Base-by-base conservation (phyloP, 2,888 invertebrate genomes). In the Sycophila texana region DNA sequence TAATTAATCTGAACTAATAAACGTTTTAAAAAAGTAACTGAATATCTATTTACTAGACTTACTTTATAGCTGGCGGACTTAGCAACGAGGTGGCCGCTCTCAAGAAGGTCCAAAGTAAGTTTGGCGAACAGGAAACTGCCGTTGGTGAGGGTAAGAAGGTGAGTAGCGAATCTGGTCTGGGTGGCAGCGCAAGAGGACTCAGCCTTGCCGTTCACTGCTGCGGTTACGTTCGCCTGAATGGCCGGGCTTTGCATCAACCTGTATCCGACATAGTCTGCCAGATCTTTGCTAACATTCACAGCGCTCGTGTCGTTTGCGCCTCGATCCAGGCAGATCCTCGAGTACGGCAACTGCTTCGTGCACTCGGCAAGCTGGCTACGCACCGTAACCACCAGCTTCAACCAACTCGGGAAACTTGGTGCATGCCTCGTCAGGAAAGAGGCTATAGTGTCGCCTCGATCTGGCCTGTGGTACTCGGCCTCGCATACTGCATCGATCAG, bases 391-490 rank as follows among this genome's bases (percentile, higher is more conserved):
- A 99, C 93, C 30, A 98, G 92, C 91, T 98, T 98, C 57, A 99
- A 91, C 98, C 98, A 99, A 0, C 94, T 91, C 0, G 99, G 99
- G 85, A 96, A 94, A 89, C 95, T 94, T 5, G 93, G 91, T 72
- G 95, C 92, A 88, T 97, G 96, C 84, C 95, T 94, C 0, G 94
- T 94, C 74, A 99, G 91, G 90, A 99, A 98, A 0, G 97, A 95
- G 0, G 97, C 96, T 74, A 99, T 95, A 0, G 98, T 98, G 87
- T 98, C 96, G 0, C 98, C 98, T 86, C 97, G 95, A 89, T 98
- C 98, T 0, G 98, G 97, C 84, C 97, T 93, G 89, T 99, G 98
- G 88, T 98, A 98, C 88, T 98, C 98, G 0, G 98, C 98, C 91
- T 99, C 98, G 89, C 98, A 98, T 2, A 99, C 92, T 0, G 96